Evolutionary conservation across 2,113 vertebrate genomes (phyloP), one percentile per base, ranked within the genome.

Genomic region (Platycercus adscitus): DNA sequence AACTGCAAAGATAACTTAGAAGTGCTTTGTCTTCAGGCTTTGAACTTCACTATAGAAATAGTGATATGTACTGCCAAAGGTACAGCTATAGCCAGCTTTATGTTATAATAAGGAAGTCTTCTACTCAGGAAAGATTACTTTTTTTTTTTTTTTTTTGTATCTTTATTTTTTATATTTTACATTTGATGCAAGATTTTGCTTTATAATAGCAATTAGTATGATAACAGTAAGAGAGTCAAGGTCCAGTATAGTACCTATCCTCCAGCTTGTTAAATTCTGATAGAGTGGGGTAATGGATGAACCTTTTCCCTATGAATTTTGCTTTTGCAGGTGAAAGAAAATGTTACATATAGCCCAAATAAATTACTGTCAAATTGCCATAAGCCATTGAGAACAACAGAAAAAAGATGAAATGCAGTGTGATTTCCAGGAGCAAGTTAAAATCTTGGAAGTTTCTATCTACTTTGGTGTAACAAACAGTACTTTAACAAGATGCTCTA

Each of bases 401-500:
- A 26, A 69, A 72, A 70, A 68, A 43, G 24, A 52, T 10, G 1
- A 55, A 78, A 70, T 66, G 6, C 10, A 70, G 46, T 81, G 43
- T 33, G 15, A 55, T 95, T 93, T 79, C 35, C 13, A 41, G 53
- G 28, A 76, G 17, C 49, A 76, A 88, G 56, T 86, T 93, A 77
- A 77, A 93, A 13, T 79, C 43, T 85, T 87, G 17, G 20, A 86
- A 72, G 46, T 82, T 49, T 7, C 8, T 23, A 2, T 66, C 13
- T 29, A 19, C 31, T 79, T 78, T 60, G 5, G 10, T 60, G 24
- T 87, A 43, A 76, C 70, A 95, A 89, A 96, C 69, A 97, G 82
- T 96, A 88, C 25, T 97, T 98, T 97, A 97, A 96, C 95, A 95
- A 88, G 93, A 91, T 97, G 85, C 96, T 96, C 97, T 96, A 92